Conservation (phyloP, 2,888 invertebrate species). For the Agrotis clavis region DNA sequence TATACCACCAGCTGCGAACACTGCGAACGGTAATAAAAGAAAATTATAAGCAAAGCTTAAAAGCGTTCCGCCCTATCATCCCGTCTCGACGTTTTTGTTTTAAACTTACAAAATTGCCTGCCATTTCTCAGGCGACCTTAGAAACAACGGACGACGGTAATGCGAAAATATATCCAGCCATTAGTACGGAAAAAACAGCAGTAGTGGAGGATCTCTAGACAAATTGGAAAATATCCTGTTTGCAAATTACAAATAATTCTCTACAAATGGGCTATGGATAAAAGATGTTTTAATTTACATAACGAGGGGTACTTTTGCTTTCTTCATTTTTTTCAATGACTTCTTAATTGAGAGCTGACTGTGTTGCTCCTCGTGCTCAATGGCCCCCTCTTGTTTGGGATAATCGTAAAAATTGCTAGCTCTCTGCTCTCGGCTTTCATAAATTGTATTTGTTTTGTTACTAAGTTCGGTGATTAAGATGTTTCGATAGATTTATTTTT, state of each 20-base stretch:
- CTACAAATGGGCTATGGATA: constrained; percentile 81
- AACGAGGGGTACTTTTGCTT: constrained; percentile 80
- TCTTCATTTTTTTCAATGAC: constrained; percentile 78
- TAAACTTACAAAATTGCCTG: constrained; percentile 70
- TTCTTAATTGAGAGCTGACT: constrained; percentile 32
- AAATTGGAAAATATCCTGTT: constrained; percentile 84
- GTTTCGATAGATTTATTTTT: constrained; percentile 23
- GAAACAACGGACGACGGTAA: constrained; percentile 72
- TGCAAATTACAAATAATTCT: constrained; percentile 84
- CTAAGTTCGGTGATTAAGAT: constrained; percentile 27
- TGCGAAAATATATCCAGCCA: constrained; percentile 78
- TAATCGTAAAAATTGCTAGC: constrained; percentile 75
- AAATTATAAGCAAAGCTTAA: constrained; percentile 60
- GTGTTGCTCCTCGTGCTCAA: constrained; percentile 72
- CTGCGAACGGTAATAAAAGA: constrained; percentile 55
- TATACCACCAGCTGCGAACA: constrained; percentile 39
- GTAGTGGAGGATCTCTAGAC: constrained; percentile 72
- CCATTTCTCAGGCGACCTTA: constrained; percentile 76
- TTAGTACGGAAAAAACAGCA: constrained; percentile 71
- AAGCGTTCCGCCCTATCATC: constrained; percentile 49
- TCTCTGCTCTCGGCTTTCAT: constrained; percentile 63
- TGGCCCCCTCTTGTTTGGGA: constrained; percentile 68
- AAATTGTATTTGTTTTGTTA: constrained; percentile 32
- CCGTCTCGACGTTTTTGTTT: constrained; percentile 63
- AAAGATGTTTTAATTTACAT: constrained; percentile 86